phyloP scores from a whole-genome alignment of 1,140 invertebrate genomes.

The Scaptomyza graminum region DNA sequence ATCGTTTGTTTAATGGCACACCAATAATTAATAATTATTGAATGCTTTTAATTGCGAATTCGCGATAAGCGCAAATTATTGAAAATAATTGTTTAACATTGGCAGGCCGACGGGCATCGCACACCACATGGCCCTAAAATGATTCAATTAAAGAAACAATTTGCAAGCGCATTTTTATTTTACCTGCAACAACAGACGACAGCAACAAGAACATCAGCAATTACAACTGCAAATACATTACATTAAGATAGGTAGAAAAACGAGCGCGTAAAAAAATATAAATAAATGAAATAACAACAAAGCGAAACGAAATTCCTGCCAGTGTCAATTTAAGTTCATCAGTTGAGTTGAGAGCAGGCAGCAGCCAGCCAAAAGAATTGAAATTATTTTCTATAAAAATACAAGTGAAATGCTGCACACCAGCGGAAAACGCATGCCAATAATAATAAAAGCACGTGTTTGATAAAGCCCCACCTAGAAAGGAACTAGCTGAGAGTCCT shows the following conservation, averaged over 20 bases:
- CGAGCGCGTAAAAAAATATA: slow-evolving; percentile 7
- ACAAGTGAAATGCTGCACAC: slow-evolving; percentile 14
- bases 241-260: slow-evolving; percentile 71
- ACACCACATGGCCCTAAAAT: slow-evolving; percentile 50
- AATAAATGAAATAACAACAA: slow-evolving; percentile 40
- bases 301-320: slow-evolving; percentile 55
- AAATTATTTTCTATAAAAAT: slow-evolving; percentile 56
- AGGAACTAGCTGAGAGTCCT: background rate
- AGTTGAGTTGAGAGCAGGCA: slow-evolving; percentile 36
- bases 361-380: slow-evolving; percentile 31
- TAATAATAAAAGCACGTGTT: slow-evolving; percentile 44
- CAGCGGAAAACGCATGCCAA: slow-evolving; percentile 34
- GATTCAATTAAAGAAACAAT: slow-evolving; percentile 81
- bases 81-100: slow-evolving; percentile 65
- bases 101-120: slow-evolving; percentile 27
- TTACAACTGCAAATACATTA: slow-evolving; percentile 78
- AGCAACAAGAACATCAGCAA: slow-evolving; percentile 46
- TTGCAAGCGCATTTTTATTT: slow-evolving; percentile 61
- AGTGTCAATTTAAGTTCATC: slow-evolving; percentile 78
- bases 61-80: slow-evolving; percentile 74
- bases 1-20: slow-evolving; percentile 25
- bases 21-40: slow-evolving; percentile 47
- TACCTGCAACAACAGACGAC: slow-evolving; percentile 15
- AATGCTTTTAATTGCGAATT: slow-evolving; percentile 59
- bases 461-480: background rate